Percentiles rank a stretch among this genome's conserved stretches.
Conservation (phyloP, 2,888 invertebrate species). For the Operophtera brumata region DNA sequence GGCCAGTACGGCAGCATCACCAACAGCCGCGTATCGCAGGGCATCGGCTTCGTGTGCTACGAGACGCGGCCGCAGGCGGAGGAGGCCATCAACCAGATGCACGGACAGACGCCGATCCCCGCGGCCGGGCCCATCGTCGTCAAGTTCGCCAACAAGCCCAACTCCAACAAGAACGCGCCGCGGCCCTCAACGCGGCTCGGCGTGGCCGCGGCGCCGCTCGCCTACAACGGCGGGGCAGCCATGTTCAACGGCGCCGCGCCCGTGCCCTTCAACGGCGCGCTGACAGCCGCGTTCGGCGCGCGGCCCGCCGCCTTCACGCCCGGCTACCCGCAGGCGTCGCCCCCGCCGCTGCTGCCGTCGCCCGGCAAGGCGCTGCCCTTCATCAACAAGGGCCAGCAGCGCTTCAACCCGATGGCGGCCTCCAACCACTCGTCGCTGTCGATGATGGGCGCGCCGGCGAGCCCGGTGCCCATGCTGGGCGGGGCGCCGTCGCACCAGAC, state of each 20-base stretch:
- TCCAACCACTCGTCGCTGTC: conserved; percentile 70
- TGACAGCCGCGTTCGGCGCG: conserved; percentile 67
- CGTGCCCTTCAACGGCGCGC: conserved; percentile 62
- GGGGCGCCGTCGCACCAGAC: conserved; percentile 66
- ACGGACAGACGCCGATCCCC: conserved; percentile 70
- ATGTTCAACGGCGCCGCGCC: conserved; percentile 70
- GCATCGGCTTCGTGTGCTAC: conserved; percentile 77
- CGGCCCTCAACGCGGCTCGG: conserved; percentile 62
- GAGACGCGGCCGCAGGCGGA: conserved; percentile 72
- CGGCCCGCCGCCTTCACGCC: conserved; percentile 64
- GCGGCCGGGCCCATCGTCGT: conserved; percentile 72
- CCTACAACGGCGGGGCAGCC: conserved; percentile 64
- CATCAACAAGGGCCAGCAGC: conserved; percentile 77
- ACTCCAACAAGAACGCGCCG: conserved; percentile 66
- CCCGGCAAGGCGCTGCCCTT: conserved; percentile 77
- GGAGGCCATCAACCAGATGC: conserved; percentile 71
- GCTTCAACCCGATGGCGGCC: conserved; percentile 77
- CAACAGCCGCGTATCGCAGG: conserved; percentile 76
- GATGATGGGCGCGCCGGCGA: conserved; percentile 69
- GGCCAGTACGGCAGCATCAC: conserved; percentile 71
- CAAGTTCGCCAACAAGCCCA: conserved; percentile 77
- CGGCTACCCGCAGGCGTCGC: conserved; percentile 70
- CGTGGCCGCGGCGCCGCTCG: conserved; percentile 55
- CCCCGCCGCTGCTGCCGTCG: conserved; percentile 73
- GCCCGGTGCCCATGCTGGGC: conserved; percentile 57